A percentile compares a stretch with the other conserved stretches of the same genome.
Evolutionary conservation across 1,140 invertebrate species (phyloP).

Genomic region (Procambarus clarkii): DNA sequence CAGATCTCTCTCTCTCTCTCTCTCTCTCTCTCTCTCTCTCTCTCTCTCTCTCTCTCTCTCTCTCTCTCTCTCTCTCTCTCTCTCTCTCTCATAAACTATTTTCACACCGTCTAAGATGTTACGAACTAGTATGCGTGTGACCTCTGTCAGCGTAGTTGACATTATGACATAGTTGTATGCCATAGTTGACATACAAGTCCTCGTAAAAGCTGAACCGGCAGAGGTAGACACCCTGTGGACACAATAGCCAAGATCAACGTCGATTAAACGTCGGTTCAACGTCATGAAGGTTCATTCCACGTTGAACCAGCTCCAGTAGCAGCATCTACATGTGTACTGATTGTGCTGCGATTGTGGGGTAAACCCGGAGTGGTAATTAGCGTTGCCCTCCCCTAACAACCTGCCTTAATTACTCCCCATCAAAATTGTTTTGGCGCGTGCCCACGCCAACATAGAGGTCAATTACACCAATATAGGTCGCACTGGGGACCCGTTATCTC

Average conservation of each 20-base stretch:
- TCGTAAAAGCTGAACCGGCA: not conserved
- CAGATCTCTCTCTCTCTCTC: no score
- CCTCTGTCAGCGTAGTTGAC: no score
- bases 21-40: constrained; percentile 26
- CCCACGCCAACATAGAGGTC: constrained; percentile 18
- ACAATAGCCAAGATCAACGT: not conserved
- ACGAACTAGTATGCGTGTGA: no score
- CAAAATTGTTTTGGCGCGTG: constrained; percentile 22
- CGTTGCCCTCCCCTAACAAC: constrained; percentile 1
- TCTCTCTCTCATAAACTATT: no score
- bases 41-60: constrained; percentile 37
- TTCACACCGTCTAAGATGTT: no score
- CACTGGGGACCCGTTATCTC: not conserved
- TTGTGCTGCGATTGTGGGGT: no score
- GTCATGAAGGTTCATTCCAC: no score
- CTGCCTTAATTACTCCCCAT: constrained; percentile 36
- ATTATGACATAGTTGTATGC: no score
- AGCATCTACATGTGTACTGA: no score
- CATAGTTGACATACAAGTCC: not conserved
- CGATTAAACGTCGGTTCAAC: no score
- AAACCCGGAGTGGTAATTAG: constrained; percentile 6
- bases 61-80: constrained; percentile 17
- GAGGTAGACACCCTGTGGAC: not conserved
- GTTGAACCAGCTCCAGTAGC: no score
- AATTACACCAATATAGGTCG: constrained; percentile 9